Evolutionary conservation across 1,140 invertebrate genomes (phyloP).

Genomic region (Drosophila lacteicornis): DNA sequence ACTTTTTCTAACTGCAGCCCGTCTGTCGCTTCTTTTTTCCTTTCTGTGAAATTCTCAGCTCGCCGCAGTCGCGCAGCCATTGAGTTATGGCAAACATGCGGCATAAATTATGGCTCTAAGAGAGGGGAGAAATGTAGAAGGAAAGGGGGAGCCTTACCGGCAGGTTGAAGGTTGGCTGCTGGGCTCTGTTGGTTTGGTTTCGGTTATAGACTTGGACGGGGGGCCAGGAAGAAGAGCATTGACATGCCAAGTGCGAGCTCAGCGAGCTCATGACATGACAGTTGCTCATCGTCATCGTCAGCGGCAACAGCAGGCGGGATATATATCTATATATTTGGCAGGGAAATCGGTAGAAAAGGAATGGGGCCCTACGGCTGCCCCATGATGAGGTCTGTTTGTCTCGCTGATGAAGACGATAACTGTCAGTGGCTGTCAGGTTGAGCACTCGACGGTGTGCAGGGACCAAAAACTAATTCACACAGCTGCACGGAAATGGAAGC

Average conservation of each 20-base stretch:
- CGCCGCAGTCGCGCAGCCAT: slow-evolving; percentile 60
- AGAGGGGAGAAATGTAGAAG: slow-evolving; percentile 34
- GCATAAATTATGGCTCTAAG: slow-evolving; percentile 77
- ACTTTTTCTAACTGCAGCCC: not conserved
- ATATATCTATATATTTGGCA: not conserved
- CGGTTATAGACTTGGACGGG: not conserved
- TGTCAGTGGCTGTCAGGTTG: slow-evolving; percentile 72
- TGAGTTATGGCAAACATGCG: slow-evolving; percentile 82
- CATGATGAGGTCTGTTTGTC: slow-evolving; percentile 41
- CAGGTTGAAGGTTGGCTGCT: slow-evolving; percentile 35
- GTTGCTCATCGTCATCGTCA: slow-evolving; percentile 69
- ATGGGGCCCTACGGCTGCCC: not conserved
- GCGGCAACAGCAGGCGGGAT: slow-evolving; percentile 19
- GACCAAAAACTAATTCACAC: slow-evolving; percentile 48
- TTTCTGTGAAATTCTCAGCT: slow-evolving; percentile 41
- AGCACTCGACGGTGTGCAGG: slow-evolving; percentile 45
- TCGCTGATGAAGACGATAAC: slow-evolving; percentile 60
- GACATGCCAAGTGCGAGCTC: slow-evolving; percentile 69
- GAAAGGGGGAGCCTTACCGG: slow-evolving; percentile 8
- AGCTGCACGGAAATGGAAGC: slow-evolving; percentile 31
- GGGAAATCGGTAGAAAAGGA: not conserved
- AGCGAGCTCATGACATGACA: slow-evolving; percentile 68
- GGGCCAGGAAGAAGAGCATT: slow-evolving; percentile 50
- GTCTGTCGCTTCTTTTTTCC: slow-evolving; percentile 5
- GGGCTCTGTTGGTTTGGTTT: slow-evolving; percentile 6